Evolutionary conservation across 2,888 invertebrate species (phyloP).

Genomic region (Omphaloscelis lunosa): DNA sequence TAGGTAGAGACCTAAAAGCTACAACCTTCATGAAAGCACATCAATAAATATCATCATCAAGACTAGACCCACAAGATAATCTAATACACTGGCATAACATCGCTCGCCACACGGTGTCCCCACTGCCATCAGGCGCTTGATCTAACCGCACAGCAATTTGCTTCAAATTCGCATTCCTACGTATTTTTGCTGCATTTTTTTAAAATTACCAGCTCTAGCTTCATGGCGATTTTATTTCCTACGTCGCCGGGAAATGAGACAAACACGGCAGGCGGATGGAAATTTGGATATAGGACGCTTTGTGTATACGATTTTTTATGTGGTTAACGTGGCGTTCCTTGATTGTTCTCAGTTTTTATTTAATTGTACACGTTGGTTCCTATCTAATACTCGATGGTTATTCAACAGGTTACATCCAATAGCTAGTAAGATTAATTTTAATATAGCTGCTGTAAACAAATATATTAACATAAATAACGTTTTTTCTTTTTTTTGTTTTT

Average conservation of each 20-base stretch:
- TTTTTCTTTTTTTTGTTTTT: too few species aligned
- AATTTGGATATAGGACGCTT: conserved; percentile 78
- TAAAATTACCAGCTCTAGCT: conserved; percentile 87
- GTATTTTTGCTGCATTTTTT: conserved; percentile 88
- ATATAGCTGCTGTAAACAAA: too few species aligned
- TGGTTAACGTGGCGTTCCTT: conserved; percentile 64
- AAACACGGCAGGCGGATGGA: conserved; percentile 82
- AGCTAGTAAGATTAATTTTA: too few species aligned
- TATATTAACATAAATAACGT: too few species aligned
- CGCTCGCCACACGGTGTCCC: conserved; percentile 14
- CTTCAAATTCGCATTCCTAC: conserved; percentile 82
- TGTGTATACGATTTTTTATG: conserved; percentile 66
- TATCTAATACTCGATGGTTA: not conserved
- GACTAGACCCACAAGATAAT: conserved; percentile 14
- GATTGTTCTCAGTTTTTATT: conserved; percentile 70
- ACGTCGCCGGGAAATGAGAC: conserved; percentile 84
- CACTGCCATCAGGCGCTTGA: conserved; percentile 73
- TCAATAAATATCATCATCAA: conserved; percentile 7
- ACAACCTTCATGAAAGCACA: not conserved
- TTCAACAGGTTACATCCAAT: not conserved
- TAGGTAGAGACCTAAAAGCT: not conserved
- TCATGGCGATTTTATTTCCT: conserved; percentile 89
- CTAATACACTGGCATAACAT: conserved; percentile 40
- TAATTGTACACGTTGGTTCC: not conserved
- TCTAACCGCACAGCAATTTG: conserved; percentile 80